A percentile compares a stretch with the other conserved stretches of the same genome.
These are phyloP conservation scores for Metopia argyrocephala DNA, from an alignment of 2,888 invertebrate species.

Conservation along the genomic window DNA sequence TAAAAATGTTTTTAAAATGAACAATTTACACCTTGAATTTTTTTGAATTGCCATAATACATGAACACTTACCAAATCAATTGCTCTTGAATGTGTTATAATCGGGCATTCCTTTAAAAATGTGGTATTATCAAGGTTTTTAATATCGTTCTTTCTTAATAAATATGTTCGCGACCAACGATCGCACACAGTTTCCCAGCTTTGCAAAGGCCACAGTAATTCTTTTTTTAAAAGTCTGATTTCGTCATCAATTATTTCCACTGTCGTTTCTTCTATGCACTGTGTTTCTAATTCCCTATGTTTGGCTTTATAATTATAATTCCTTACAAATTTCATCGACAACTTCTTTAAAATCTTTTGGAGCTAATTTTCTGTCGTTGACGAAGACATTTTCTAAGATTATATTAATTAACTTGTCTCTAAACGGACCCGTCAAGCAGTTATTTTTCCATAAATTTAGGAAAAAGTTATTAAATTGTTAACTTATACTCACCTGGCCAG, in stretches of 20 bases:
- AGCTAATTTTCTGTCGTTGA: background rate
- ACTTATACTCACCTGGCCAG: conserved; percentile 1
- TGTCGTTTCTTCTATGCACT: background rate
- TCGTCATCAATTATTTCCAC: conserved; percentile 5
- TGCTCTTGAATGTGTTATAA: conserved; percentile 16
- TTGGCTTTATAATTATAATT: conserved; percentile 31
- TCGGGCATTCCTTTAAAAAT: conserved; percentile 27
- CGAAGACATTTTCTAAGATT: background rate
- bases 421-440: background rate
- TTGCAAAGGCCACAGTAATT: conserved; percentile 21
- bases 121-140: background rate
- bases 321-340: conserved; percentile 10
- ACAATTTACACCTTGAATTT: background rate
- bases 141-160: conserved; percentile 2
- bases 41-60: background rate
- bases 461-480: background rate
- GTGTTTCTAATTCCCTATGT: conserved; percentile 2
- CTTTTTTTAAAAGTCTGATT: conserved; percentile 3
- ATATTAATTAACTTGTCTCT: background rate
- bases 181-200: background rate
- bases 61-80: conserved; percentile 28
- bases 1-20: background rate
- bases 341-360: conserved; percentile 10
- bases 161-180: conserved; percentile 6
- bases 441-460: background rate